A percentile compares a stretch with the other conserved stretches of the same genome.
These are phyloP conservation scores for Malthinus seriepunctatus DNA, from an alignment of 2,888 invertebrate genomes.

Conservation along the genomic window DNA sequence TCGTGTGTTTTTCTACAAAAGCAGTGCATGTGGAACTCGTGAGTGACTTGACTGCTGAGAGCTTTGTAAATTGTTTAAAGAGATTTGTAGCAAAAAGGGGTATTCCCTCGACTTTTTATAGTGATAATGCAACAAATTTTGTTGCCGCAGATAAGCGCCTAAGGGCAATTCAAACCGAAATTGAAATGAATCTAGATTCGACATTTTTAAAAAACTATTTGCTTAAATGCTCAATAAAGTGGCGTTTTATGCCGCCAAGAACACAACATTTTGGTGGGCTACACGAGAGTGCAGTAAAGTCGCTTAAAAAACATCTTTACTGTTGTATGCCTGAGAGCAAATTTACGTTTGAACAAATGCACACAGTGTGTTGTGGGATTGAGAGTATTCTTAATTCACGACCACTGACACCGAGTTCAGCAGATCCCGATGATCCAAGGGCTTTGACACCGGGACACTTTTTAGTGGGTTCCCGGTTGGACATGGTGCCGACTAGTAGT, in stretches of 20 bases:
- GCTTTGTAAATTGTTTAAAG: slow-evolving; percentile 8
- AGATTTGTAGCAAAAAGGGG: slow-evolving; percentile 7
- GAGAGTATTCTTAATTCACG: too few relatives aligned
- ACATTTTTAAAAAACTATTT: too few relatives aligned
- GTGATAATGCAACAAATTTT: slow-evolving; percentile 11
- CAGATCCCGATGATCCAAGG: too few relatives aligned
- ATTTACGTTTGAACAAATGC: too few relatives aligned
- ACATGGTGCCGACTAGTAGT: neutral
- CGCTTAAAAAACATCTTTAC: too few relatives aligned
- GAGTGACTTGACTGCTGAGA: neutral
- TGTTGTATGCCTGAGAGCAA: too few relatives aligned
- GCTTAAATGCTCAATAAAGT: neutral
- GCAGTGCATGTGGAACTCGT: neutral
- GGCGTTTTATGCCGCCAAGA: too few relatives aligned
- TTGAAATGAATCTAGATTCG: neutral
- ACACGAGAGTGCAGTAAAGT: too few relatives aligned
- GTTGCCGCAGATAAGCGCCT: neutral
- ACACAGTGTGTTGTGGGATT: too few relatives aligned
- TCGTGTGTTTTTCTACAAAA: neutral
- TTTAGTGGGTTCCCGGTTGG: neutral
- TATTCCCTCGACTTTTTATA: neutral
- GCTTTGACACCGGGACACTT: neutral
- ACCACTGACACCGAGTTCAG: too few relatives aligned
- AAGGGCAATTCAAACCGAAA: neutral
- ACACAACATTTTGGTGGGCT: too few relatives aligned